Evolutionary conservation across 2,888 invertebrate species (phyloP), one percentile per base, ranked within the genome.

Genomic region (Parnassius glacialis): DNA sequence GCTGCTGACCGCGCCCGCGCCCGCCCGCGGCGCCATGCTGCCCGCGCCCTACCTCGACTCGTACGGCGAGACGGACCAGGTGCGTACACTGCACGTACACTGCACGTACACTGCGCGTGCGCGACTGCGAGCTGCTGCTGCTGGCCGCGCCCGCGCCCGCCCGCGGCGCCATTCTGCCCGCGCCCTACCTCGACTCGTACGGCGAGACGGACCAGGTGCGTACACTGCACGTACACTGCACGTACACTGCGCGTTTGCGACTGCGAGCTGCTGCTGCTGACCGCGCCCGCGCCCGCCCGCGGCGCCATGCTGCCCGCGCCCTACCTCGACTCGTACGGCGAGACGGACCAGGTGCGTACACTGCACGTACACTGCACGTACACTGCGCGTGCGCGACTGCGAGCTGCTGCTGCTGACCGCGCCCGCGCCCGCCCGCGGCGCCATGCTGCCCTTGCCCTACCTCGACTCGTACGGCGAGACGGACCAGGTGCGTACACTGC

Each of bases 321-420:
- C 25, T 25, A 99, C 87, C 93, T 99, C 64, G 99, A 99, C 86
- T 96, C 96, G 69, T 99, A 99, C 80, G 99, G 99, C 9, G 99
- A 99, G 88, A 97, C 98, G 3, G 74, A 74, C 61, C 74, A 74
- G 72, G 74, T 72, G 20, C 16, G 16, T 16, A 16, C 16, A 16
- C 16, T 16, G 16, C 16, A 16, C 50, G 25, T 25, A 25, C 25
- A 25, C 25, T 25, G 25, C 25, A 25, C 25, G 45, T 45, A 45
- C 45, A 9, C 51, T 20, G 62, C 44, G 34, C 48, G 25, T 25
- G 25, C 84, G 99, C 57, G 99, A 99, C 87, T 99, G 99, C 84
- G 98, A 99, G 25, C 94, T 99, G 66, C 93, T 99, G 62, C 94
- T 98, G 72, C 91, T 99, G 74, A 94, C 96, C 2, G 95, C 95